Conservation (phyloP, 2,797 vertebrate species). For the Notamacropus eugenii region DNA sequence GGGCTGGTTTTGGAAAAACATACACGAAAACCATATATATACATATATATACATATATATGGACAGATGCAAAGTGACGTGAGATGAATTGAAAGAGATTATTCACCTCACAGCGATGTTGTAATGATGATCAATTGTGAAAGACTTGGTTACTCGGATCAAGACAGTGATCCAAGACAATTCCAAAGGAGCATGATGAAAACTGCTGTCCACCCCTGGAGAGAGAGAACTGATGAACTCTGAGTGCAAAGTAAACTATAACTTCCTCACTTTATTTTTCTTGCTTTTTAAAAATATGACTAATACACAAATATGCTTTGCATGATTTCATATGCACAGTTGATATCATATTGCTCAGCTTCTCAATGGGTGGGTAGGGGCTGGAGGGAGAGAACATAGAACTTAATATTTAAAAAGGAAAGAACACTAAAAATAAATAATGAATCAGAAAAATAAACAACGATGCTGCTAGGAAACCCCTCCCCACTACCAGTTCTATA, state of each 20-base stretch:
- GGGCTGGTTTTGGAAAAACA: neutral
- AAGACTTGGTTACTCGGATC: neutral
- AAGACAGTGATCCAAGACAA: neutral
- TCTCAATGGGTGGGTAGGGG: neutral
- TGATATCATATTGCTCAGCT: neutral
- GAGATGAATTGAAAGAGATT: neutral
- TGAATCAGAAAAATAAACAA: neutral
- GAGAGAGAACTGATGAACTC: neutral
- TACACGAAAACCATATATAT: neutral
- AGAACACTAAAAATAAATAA: neutral
- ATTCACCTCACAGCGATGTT: neutral
- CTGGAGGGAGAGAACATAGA: neutral
- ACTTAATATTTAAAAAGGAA: neutral
- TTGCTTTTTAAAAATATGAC: neutral
- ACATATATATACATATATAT: neutral
- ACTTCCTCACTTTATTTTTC: neutral
- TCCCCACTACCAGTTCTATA: neutral
- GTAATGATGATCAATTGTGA: neutral
- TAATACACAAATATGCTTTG: neutral
- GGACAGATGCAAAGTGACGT: neutral
- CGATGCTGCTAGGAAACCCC: neutral
- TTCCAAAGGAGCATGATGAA: neutral
- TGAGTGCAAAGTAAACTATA: neutral
- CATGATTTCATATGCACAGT: neutral
- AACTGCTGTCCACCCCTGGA: neutral